Evolutionary conservation across 2,888 invertebrate genomes (phyloP).

Genomic region (Punctoribates punctum): DNA sequence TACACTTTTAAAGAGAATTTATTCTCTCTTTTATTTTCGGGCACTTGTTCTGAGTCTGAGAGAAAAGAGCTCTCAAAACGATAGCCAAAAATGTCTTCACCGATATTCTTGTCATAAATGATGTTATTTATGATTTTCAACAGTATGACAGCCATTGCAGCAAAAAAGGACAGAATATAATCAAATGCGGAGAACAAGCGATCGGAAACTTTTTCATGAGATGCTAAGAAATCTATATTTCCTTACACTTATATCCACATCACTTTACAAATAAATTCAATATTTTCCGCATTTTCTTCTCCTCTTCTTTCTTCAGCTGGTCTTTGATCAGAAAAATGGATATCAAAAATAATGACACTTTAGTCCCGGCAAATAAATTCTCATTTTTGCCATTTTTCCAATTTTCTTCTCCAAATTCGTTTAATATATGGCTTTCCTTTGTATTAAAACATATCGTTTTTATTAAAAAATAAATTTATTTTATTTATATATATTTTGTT

Average conservation of each 20-base stretch:
- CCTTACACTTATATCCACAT: slow-evolving; percentile 5
- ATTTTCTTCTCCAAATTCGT: too few species aligned
- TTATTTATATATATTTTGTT: not conserved
- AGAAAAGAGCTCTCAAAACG: too few species aligned
- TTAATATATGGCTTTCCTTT: too few species aligned
- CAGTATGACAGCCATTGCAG: not conserved
- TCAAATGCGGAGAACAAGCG: not conserved
- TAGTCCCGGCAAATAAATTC: too few species aligned
- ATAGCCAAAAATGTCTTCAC: not conserved
- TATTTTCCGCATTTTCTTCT: not conserved
- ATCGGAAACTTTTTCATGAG: not conserved
- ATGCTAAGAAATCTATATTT: not conserved
- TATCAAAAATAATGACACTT: not conserved
- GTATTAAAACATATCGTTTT: too few species aligned
- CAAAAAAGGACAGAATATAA: not conserved
- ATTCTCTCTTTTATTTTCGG: not conserved
- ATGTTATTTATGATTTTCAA: slow-evolving; percentile 10
- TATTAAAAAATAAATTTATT: not conserved
- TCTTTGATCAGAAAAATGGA: not conserved
- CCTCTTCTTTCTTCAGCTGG: too few species aligned
- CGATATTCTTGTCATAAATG: slow-evolving; percentile 5
- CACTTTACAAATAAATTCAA: not conserved
- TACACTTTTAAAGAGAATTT: slow-evolving; percentile 1
- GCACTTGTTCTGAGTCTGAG: not conserved
- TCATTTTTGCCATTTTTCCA: too few species aligned